Evolutionary conservation across 2,113 vertebrate species (phyloP).

Genomic region (Nothoprocta perdicaria): DNA sequence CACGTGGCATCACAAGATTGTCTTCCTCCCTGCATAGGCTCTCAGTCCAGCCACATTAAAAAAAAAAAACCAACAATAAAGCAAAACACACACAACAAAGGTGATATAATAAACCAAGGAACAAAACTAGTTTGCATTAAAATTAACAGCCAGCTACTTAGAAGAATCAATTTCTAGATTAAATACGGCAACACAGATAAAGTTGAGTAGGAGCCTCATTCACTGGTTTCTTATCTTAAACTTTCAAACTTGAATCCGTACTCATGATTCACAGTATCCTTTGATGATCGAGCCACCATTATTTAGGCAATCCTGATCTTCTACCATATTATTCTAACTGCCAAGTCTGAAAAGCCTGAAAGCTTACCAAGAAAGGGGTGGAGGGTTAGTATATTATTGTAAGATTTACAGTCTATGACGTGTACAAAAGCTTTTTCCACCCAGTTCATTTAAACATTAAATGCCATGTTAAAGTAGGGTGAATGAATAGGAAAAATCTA

Average conservation of each 20-base stretch:
- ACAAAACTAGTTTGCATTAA: neutral
- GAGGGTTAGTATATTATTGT: neutral
- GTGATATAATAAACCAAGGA: neutral
- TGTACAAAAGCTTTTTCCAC: neutral
- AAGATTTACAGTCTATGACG: neutral
- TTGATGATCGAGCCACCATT: rapidly evolving
- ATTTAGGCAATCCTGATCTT: neutral
- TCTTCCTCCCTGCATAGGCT: neutral
- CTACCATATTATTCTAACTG: neutral
- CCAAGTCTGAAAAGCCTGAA: neutral
- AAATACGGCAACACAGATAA: neutral
- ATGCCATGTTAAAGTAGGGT: neutral
- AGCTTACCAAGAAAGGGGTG: neutral
- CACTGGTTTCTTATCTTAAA: neutral
- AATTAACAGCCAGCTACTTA: neutral
- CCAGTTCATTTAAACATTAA: neutral
- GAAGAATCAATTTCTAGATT: neutral
- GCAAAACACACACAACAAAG: too few species aligned
- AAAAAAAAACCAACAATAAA: neutral
- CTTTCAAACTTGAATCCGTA: neutral
- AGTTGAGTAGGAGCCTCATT: neutral
- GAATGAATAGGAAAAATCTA: neutral
- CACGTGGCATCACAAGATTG: neutral
- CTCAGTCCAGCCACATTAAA: neutral
- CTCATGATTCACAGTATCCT: neutral